These are phyloP conservation scores for Pitangus sulphuratus DNA, from an alignment of 2,797 vertebrate genomes.

Conservation along the genomic window DNA sequence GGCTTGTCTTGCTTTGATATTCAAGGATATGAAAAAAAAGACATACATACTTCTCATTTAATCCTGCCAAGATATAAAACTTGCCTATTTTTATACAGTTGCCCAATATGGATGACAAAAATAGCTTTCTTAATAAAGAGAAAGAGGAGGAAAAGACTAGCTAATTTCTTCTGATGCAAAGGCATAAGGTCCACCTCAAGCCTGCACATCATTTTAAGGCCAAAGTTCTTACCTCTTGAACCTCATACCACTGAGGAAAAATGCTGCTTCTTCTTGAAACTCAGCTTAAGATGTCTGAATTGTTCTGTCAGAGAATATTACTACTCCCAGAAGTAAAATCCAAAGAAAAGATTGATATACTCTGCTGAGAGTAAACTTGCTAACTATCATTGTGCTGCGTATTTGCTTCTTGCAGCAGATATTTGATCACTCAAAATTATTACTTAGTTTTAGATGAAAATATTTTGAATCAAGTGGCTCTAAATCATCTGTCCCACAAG, in stretches of 20 bases:
- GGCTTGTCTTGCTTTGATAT: constrained; percentile 61
- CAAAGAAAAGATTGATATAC: constrained; percentile 25
- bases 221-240: constrained; percentile 10
- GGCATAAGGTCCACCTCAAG: background rate
- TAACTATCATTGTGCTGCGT: background rate
- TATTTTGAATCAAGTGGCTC: constrained; percentile 38
- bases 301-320: background rate
- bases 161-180: constrained; percentile 2
- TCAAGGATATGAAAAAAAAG: constrained; percentile 55
- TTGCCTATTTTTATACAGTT: constrained; percentile 43
- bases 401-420: background rate
- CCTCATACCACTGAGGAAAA: background rate
- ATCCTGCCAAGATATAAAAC: constrained; percentile 54
- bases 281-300: background rate
- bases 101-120: constrained; percentile 39
- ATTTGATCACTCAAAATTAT: constrained; percentile 44
- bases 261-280: background rate
- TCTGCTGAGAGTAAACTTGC: background rate
- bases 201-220: background rate
- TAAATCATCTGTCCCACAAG: constrained; percentile 17
- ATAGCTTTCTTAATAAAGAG: constrained; percentile 46
- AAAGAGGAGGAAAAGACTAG: background rate
- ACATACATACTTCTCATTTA: constrained; percentile 42
- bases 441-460: constrained; percentile 43
- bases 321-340: constrained; percentile 45